Conservation (phyloP, 2,797 vertebrate species). For the Spinus pinus region DNA sequence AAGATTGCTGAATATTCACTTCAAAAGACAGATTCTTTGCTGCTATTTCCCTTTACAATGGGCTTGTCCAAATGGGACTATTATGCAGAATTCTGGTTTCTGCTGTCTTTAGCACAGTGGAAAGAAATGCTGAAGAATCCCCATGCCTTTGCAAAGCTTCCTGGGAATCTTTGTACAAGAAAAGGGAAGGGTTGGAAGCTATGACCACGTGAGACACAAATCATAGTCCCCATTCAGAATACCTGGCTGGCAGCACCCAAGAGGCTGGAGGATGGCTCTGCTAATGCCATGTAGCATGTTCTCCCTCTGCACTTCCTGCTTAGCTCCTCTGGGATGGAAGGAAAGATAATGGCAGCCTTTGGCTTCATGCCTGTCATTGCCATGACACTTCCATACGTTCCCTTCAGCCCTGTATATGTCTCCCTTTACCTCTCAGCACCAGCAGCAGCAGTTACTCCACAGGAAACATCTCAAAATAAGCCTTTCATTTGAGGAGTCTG, state of each 20-base stretch:
- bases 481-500: slow-evolving; percentile 35
- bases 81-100: not conserved
- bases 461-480: slow-evolving; percentile 57
- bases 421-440: slow-evolving; percentile 48
- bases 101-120: not conserved
- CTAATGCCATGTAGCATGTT: not conserved
- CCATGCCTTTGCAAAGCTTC: not conserved
- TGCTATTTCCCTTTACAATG: not conserved
- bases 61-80: not conserved
- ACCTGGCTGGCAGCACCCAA: not conserved
- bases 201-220: not conserved
- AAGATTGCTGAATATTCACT: not conserved
- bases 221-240: not conserved
- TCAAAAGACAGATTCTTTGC: not conserved
- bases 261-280: not conserved
- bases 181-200: not conserved
- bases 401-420: not conserved
- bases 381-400: slow-evolving; percentile 7
- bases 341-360: not conserved
- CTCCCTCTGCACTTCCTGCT: not conserved
- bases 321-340: slow-evolving; percentile 2
- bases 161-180: not conserved
- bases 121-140: not conserved
- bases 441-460: slow-evolving; percentile 34
- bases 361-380: slow-evolving; percentile 28